phyloP scores from a whole-genome alignment of 1,140 invertebrate species.

The Chrysomallon squamiferum region DNA sequence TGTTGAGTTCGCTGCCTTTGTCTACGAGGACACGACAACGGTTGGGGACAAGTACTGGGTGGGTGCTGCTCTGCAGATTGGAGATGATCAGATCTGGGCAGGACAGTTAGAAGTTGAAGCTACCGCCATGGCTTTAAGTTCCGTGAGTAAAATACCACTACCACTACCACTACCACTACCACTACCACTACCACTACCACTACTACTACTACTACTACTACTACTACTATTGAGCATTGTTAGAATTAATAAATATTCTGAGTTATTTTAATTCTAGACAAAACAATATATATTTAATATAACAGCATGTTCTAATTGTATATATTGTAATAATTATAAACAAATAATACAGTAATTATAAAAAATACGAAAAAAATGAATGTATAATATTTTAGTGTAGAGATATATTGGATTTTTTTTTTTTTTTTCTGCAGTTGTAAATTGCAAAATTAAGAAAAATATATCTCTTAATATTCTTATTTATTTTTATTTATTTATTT shows the following conservation, averaged over 20 bases:
- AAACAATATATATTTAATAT: too few species aligned
- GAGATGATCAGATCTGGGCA: slow-evolving; percentile 36
- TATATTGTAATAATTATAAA: too few species aligned
- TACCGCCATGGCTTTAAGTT: neutral
- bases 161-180: neutral
- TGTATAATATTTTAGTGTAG: too few species aligned
- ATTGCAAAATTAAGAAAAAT: too few species aligned
- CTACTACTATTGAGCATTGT: neutral
- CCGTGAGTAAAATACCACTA: slow-evolving; percentile 18
- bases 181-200: neutral
- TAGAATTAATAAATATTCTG: neutral
- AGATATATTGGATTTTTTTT: too few species aligned
- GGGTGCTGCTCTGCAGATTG: slow-evolving; percentile 37
- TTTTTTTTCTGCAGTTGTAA: too few species aligned
- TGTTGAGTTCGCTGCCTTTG: slow-evolving; percentile 29
- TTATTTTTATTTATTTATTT: too few species aligned
- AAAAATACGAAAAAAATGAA: too few species aligned
- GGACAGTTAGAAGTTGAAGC: slow-evolving; percentile 24
- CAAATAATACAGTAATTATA: too few species aligned
- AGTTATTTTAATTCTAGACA: neutral
- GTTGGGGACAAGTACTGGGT: slow-evolving; percentile 26
- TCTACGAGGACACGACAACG: slow-evolving; percentile 26
- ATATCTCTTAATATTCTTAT: too few species aligned
- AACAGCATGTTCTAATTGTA: too few species aligned
- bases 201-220: neutral